These are phyloP conservation scores for Amiota minor DNA, from an alignment of 2,888 invertebrate species.

Conservation along the genomic window DNA sequence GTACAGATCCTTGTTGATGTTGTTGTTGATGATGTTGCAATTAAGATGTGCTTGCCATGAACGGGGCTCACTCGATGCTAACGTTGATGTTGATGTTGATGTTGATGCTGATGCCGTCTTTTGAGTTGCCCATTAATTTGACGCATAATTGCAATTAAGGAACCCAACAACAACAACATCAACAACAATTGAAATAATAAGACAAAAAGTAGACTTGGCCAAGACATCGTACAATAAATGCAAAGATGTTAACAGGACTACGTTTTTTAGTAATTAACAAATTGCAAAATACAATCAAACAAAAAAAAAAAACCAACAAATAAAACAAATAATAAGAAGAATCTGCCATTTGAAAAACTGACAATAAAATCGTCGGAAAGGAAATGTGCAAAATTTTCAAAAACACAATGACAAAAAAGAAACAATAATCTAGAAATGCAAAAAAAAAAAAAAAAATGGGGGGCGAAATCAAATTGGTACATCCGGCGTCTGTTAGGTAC, in stretches of 20 bases:
- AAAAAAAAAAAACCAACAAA: background rate
- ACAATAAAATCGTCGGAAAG: conserved; percentile 26
- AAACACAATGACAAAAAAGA: background rate
- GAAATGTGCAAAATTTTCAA: conserved; percentile 15
- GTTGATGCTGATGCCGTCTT: conserved; percentile 31
- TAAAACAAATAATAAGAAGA: conserved; percentile 6
- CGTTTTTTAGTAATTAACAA: conserved; percentile 25
- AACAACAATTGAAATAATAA: conserved; percentile 5
- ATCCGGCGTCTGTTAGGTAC: background rate
- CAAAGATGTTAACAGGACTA: background rate
- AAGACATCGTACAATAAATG: conserved; percentile 1
- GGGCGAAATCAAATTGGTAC: background rate
- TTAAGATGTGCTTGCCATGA: conserved; percentile 37
- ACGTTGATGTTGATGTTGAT: conserved; percentile 23
- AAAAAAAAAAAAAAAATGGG: background rate
- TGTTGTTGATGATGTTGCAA: conserved; percentile 44
- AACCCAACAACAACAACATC: background rate
- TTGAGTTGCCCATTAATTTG: conserved; percentile 58
- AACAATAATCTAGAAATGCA: conserved; percentile 5
- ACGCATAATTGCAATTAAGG: conserved; percentile 63
- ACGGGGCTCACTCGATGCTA: background rate
- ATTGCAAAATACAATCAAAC: conserved; percentile 19
- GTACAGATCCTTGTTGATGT: background rate
- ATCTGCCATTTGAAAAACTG: background rate
- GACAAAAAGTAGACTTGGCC: background rate